A percentile compares a stretch with the other conserved stretches of the same genome.
Evolutionary conservation across 2,113 vertebrate species (phyloP).

Genomic region (Perca flavescens): DNA sequence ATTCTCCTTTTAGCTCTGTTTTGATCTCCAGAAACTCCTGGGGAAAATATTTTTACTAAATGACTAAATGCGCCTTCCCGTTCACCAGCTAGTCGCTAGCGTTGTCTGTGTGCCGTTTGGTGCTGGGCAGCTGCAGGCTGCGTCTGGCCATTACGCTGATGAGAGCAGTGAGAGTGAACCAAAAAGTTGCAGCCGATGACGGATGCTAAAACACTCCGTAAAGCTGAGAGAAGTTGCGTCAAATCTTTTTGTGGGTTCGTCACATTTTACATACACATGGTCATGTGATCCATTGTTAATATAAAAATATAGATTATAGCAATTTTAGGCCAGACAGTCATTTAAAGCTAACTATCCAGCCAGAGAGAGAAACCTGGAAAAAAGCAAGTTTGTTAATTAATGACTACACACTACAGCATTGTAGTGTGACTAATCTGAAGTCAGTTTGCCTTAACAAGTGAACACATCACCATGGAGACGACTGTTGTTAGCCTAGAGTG

Average conservation of each 20-base stretch:
- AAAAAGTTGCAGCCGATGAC: too few species aligned
- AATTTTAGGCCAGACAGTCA: background rate
- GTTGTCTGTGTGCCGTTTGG: background rate
- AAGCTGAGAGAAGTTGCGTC: too few species aligned
- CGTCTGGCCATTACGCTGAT: too few species aligned
- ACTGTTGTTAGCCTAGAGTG: slow-evolving; percentile 11
- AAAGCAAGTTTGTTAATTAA: background rate
- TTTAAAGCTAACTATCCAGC: background rate
- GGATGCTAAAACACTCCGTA: too few species aligned
- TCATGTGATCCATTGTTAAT: background rate
- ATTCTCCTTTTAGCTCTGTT: too few species aligned
- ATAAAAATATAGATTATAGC: background rate
- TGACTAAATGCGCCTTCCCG: too few species aligned
- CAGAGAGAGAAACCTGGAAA: background rate
- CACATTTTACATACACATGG: too few species aligned
- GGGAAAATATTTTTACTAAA: too few species aligned
- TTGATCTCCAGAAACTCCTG: too few species aligned
- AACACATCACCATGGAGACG: slow-evolving; percentile 40
- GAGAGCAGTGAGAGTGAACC: too few species aligned
- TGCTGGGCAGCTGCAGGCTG: too few species aligned
- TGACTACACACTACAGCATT: background rate
- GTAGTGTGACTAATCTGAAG: background rate
- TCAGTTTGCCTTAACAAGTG: background rate
- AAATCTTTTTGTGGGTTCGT: too few species aligned
- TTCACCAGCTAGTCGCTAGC: background rate